These are phyloP conservation scores for Pseudochirops cupreus DNA, from an alignment of 2,797 vertebrate genomes.

Conservation along the genomic window DNA sequence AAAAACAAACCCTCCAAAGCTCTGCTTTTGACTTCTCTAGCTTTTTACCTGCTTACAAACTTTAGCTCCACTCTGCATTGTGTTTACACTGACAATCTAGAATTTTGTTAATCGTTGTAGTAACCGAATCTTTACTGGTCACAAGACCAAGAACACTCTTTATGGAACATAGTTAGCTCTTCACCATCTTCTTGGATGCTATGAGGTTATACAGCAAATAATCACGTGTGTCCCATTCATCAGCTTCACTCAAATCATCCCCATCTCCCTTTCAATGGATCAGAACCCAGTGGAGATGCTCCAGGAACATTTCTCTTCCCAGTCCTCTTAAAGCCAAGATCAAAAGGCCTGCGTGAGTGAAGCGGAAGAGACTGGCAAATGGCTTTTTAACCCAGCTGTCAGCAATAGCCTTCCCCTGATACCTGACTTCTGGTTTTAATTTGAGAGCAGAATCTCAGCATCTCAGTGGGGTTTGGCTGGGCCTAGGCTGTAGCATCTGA, in stretches of 20 bases:
- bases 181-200: not conserved
- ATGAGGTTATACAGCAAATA: not conserved
- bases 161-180: not conserved
- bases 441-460: not conserved
- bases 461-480: not conserved
- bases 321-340: not conserved
- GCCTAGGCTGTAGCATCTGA: not conserved
- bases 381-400: conserved; percentile 27
- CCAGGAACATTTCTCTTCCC: not conserved
- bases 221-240: not conserved
- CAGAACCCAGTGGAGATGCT: not conserved
- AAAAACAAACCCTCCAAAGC: not conserved
- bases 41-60: not conserved
- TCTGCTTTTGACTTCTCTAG: not conserved
- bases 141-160: not conserved
- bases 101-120: not conserved
- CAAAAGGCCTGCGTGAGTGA: not conserved
- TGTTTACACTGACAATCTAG: not conserved
- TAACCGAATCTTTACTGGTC: not conserved
- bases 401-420: not conserved
- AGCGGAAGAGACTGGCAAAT: not conserved
- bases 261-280: not conserved
- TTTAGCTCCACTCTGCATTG: not conserved
- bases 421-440: not conserved
- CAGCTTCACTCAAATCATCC: not conserved